These are phyloP conservation scores for Cerastis rubricosa DNA, from an alignment of 2,888 invertebrate genomes.

Conservation along the genomic window DNA sequence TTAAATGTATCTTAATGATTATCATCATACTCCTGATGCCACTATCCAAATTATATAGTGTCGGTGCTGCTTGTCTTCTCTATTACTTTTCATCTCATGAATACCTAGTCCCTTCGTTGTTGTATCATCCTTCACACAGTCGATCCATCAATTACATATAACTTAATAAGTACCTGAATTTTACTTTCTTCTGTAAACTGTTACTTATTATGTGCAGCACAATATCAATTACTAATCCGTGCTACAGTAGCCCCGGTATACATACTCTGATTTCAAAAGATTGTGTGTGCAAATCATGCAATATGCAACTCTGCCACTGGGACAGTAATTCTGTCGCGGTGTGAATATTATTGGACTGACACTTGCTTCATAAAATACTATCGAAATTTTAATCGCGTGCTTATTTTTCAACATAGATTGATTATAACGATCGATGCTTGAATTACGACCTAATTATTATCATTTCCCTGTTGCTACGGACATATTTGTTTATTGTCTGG, in stretches of 20 bases:
- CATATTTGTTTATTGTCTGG: not conserved
- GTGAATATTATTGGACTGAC: constrained; percentile 6
- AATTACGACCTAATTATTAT: not conserved
- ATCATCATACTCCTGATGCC: too few relatives aligned
- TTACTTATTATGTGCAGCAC: not conserved
- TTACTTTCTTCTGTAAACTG: not conserved
- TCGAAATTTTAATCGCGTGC: constrained; percentile 5
- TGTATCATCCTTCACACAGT: not conserved
- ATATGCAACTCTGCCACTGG: constrained; percentile 1
- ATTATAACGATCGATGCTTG: not conserved
- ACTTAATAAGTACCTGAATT: not conserved
- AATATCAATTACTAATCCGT: not conserved
- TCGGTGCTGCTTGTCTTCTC: not conserved
- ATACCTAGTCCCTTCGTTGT: not conserved
- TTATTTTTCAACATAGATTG: constrained; percentile 8
- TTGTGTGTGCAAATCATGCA: not conserved
- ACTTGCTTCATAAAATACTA: constrained; percentile 2
- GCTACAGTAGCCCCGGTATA: not conserved
- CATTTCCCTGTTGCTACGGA: not conserved
- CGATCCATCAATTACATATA: not conserved
- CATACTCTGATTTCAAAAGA: constrained; percentile 8
- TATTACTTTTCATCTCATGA: not conserved
- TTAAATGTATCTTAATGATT: not conserved
- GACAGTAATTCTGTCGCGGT: not conserved
- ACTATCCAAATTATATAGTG: too few relatives aligned